phyloP scores from a whole-genome alignment of 1,140 invertebrate genomes.

The Elymnias hypermnestra region DNA sequence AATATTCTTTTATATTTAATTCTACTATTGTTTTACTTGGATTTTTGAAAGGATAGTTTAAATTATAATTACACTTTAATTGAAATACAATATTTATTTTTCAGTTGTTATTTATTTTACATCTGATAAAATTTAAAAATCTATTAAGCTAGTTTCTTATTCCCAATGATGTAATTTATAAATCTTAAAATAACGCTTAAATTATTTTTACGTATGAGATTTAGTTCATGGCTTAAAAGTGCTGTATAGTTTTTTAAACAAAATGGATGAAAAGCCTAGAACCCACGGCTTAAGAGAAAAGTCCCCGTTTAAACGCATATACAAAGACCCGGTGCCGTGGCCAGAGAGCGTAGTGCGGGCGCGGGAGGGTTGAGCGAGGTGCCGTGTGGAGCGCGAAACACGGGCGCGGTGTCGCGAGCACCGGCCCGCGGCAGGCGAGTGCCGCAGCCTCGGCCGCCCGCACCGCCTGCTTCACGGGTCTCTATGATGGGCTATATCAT shows the following conservation, averaged over 20 bases:
- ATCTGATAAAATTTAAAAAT: too few relatives aligned
- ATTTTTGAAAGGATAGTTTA: too few relatives aligned
- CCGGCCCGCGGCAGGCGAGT: conserved; percentile 67
- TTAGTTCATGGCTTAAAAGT: too few relatives aligned
- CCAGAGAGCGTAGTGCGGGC: conserved; percentile 11
- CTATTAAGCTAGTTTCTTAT: too few relatives aligned
- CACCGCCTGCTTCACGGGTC: conserved; percentile 59
- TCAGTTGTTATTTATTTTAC: too few relatives aligned
- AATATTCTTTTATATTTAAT: neutral
- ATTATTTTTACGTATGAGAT: too few relatives aligned
- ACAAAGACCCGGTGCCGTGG: conserved; percentile 8
- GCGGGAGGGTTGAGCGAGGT: conserved; percentile 32
- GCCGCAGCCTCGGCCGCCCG: conserved; percentile 56
- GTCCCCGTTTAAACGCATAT: neutral
- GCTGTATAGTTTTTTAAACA: too few relatives aligned
- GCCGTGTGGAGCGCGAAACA: conserved; percentile 35
- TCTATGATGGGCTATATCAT: conserved; percentile 93
- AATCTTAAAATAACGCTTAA: too few relatives aligned
- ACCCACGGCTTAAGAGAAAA: neutral
- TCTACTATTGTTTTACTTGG: too few relatives aligned
- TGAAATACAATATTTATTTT: too few relatives aligned
- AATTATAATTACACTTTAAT: too few relatives aligned
- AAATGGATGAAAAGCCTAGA: conserved; percentile 8
- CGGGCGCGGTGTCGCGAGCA: conserved; percentile 62
- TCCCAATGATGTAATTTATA: too few relatives aligned